Conservation (phyloP, 2,797 vertebrate genomes). For the Pseudotriccus pelzelni region DNA sequence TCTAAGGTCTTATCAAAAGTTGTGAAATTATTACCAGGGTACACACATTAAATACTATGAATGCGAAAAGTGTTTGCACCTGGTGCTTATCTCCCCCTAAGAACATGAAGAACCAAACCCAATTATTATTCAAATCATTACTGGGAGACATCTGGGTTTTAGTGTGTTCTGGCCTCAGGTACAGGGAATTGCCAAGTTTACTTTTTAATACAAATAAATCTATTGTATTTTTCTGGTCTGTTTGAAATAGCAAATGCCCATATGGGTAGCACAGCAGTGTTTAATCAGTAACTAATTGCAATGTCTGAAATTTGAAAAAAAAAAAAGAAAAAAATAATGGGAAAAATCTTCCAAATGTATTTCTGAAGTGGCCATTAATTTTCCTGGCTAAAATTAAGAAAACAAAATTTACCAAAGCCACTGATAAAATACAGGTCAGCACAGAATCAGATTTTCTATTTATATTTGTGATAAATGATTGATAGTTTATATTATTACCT, state of each 20-base stretch:
- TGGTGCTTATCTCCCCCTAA: not conserved
- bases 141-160: not conserved
- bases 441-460: slow-evolving; percentile 21
- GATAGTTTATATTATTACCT: slow-evolving; percentile 49
- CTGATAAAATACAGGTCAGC: slow-evolving; percentile 34
- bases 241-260: not conserved
- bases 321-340: not conserved
- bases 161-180: not conserved
- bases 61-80: not conserved
- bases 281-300: not conserved
- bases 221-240: not conserved
- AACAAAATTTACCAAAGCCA: not conserved
- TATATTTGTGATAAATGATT: slow-evolving; percentile 24
- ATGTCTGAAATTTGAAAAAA: not conserved
- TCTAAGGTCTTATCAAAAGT: not conserved
- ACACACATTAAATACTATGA: accelerated
- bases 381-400: slow-evolving; percentile 15
- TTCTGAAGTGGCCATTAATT: not conserved
- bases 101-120: not conserved
- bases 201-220: not conserved
- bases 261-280: not conserved
- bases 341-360: not conserved
- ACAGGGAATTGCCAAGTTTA: not conserved
- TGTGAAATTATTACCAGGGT: not conserved
- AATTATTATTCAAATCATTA: not conserved